Conservation (phyloP, 2,113 vertebrate genomes). For the Corythaeola cristata region DNA sequence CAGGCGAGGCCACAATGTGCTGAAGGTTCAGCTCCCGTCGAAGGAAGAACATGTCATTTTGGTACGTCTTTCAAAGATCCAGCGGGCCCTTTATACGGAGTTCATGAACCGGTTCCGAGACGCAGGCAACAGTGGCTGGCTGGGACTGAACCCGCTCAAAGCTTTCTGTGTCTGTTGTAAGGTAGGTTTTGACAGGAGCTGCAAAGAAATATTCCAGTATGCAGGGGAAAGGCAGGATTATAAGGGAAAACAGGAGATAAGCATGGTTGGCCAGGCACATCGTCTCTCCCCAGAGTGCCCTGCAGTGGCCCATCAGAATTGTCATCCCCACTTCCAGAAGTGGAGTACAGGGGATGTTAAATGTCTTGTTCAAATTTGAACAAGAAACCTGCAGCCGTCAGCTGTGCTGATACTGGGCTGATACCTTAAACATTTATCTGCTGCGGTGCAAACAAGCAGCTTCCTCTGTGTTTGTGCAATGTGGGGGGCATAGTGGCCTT, state of each 20-base stretch:
- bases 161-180: slow-evolving; percentile 99
- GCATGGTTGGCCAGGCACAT: not conserved
- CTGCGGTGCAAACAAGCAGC: not conserved
- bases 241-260: not conserved
- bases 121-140: slow-evolving; percentile 95
- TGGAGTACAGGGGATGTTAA: not conserved
- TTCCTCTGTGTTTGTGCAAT: not conserved
- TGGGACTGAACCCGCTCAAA: slow-evolving; percentile 96
- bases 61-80: slow-evolving; percentile 92
- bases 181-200: slow-evolving; percentile 72
- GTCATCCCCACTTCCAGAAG: not conserved
- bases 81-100: slow-evolving; percentile 92
- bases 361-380: not conserved
- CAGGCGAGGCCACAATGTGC: slow-evolving; percentile 94
- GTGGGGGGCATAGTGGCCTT: not conserved
- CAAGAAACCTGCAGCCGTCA: not conserved
- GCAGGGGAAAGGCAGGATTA: not conserved
- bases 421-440: not conserved
- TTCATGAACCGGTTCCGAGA: slow-evolving; percentile 98
- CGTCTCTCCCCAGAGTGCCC: not conserved
- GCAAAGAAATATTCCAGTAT: not conserved
- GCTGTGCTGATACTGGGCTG: not conserved
- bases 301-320: not conserved
- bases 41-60: slow-evolving; percentile 97
- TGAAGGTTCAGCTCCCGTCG: slow-evolving; percentile 89